Base-by-base conservation (phyloP, 64 coral and sea anemone species). In the Montipora efflorescens region DNA sequence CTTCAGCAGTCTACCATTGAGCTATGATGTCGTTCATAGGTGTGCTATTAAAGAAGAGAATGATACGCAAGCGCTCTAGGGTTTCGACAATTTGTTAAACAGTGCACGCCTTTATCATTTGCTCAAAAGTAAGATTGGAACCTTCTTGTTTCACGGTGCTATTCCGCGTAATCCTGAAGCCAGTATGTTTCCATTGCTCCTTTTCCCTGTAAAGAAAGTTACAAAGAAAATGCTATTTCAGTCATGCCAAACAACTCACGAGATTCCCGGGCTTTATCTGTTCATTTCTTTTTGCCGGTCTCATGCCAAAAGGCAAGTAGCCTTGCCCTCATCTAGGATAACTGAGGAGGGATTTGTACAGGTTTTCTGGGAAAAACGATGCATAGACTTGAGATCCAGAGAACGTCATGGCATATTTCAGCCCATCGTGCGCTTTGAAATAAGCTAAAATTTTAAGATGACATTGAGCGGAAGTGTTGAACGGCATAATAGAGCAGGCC, bases 161-260 rank as follows among this genome's bases (percentile, higher is more conserved):
- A 16, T 12, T 64, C 61, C 15, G 9, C 11, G 48, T 76, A 12
- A 10, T 47, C 47, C 11, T 49, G 43, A 47, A 93, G 91, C 82
- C 91, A 93, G 46, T 93, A 87, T 15, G 91, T 93, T 49, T 79
- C 11, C 91, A 93, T 93, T 50, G 57, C 36, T 47, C 91, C 91
- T 36, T 93, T 93, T 18, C 91, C 91, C 91, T 93, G 72, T 14
- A 87, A 93, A 76, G 44, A 59, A 16, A 49, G 77, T 49, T 45
- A 16, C 48, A 59, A 36, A 58, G 21, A 77, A 75, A 25, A 7
- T n/a, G 9, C 5, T 7, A 20, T 64, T 14, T 7, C 61, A 36
- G 36, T 36, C 36, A 36, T 36, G 36, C 36, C 36, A 36, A 36
- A 36, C 36, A 36, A 36, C 36, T 36, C 36, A 1, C 53, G 7